These are phyloP conservation scores for Poecilia velifera DNA, from an alignment of 2,797 vertebrate species.

Conservation along the genomic window DNA sequence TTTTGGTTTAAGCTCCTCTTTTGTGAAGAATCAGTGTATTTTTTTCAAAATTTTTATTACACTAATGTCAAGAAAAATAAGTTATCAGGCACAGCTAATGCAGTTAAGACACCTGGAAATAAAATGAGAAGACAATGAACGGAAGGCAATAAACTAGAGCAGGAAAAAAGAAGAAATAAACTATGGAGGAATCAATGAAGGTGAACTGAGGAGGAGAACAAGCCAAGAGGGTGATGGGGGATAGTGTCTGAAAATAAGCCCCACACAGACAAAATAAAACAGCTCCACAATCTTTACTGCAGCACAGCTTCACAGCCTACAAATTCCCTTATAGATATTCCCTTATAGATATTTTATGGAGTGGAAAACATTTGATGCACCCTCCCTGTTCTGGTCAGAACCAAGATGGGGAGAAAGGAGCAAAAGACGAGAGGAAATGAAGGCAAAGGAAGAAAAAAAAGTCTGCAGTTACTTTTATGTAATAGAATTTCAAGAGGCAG, in stretches of 20 bases:
- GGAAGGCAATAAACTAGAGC: neutral
- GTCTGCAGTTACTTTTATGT: neutral
- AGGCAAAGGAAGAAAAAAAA: constrained; percentile 17
- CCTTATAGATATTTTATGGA: constrained; percentile 66
- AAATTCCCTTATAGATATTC: constrained; percentile 60
- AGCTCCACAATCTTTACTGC: constrained; percentile 13
- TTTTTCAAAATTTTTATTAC: neutral
- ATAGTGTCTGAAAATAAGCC: constrained; percentile 53
- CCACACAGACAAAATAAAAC: constrained; percentile 2
- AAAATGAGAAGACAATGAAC: neutral
- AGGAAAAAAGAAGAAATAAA: constrained; percentile 4
- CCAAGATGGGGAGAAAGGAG: constrained; percentile 13
- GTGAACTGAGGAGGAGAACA: constrained; percentile 31
- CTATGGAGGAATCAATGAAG: constrained; percentile 20
- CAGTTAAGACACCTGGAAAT: neutral
- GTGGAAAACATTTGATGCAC: constrained; percentile 59
- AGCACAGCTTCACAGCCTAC: constrained; percentile 15
- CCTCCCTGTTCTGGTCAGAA: constrained; percentile 43
- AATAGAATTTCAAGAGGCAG: neutral
- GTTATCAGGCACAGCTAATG: neutral
- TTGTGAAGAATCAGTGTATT: neutral
- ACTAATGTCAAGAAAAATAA: neutral
- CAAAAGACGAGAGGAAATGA: neutral
- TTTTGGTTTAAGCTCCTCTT: neutral
- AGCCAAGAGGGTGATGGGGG: constrained; percentile 18